A percentile compares a stretch with the other conserved stretches of the same genome.
These are phyloP conservation scores for Conchocele bisecta DNA, from an alignment of 2,888 invertebrate genomes.

Conservation along the genomic window DNA sequence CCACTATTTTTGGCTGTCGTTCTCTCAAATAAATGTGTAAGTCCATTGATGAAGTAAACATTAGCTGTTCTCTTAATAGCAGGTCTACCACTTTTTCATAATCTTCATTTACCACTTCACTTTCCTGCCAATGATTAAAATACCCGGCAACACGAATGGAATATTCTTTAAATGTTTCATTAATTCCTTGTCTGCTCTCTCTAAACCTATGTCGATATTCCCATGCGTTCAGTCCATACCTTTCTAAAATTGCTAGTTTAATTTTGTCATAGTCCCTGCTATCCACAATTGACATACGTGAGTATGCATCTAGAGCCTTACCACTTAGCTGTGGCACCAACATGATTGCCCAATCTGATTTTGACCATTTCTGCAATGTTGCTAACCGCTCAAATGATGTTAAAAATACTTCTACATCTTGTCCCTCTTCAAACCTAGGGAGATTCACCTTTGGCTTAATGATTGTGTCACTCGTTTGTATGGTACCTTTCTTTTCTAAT, in stretches of 20 bases:
- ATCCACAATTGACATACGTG: not conserved
- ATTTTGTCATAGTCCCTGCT: not conserved
- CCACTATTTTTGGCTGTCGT: not conserved
- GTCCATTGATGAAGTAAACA: not conserved
- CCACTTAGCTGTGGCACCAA: not conserved
- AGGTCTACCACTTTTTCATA: not conserved
- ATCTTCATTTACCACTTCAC: not conserved
- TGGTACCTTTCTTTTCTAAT: not conserved
- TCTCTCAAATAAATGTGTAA: not conserved
- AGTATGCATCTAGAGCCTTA: slow-evolving; percentile 5
- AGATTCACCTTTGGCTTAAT: slow-evolving; percentile 1
- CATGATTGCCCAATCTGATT: slow-evolving; percentile 6
- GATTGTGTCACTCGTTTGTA: no score
- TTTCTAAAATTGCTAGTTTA: slow-evolving; percentile 5
- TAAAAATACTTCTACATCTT: slow-evolving; percentile 8
- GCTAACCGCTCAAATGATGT: slow-evolving; percentile 7
- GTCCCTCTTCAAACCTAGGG: not conserved
- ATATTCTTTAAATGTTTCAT: not conserved
- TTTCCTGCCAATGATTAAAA: not conserved
- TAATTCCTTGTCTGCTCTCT: not conserved
- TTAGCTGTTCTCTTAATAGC: not conserved
- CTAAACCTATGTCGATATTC: slow-evolving; percentile 2
- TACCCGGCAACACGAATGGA: not conserved
- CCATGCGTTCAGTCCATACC: slow-evolving; percentile 4
- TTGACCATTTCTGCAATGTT: not conserved